Conservation (phyloP, 2,113 vertebrate species). For the Atherinomorus stipes region DNA sequence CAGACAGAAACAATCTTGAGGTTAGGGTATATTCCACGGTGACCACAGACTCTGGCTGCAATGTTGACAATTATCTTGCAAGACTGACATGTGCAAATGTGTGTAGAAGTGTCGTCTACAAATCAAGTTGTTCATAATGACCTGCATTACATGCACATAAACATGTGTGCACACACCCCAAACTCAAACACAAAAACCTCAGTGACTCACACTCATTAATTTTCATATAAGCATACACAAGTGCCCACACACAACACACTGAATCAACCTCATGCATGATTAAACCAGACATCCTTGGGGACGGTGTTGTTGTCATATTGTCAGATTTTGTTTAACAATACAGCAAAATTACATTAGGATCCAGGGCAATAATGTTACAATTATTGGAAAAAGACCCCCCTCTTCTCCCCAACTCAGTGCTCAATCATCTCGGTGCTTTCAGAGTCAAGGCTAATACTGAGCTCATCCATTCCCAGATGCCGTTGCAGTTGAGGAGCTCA, state of each 20-base stretch:
- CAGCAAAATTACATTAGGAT: slow-evolving; percentile 83
- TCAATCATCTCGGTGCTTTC: slow-evolving; percentile 81
- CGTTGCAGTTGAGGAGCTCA: slow-evolving; percentile 83
- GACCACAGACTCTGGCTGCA: slow-evolving; percentile 65
- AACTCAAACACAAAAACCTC: slow-evolving; percentile 46
- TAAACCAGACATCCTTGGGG: slow-evolving; percentile 73
- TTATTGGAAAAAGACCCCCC: slow-evolving; percentile 73
- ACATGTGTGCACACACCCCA: slow-evolving; percentile 45
- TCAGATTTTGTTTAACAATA: slow-evolving; percentile 84
- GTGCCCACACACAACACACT: slow-evolving; percentile 47
- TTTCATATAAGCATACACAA: slow-evolving; percentile 54
- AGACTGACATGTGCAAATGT: slow-evolving; percentile 81
- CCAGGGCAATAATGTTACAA: slow-evolving; percentile 82
- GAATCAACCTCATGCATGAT: slow-evolving; percentile 78
- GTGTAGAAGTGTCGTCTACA: slow-evolving; percentile 59
- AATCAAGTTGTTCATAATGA: slow-evolving; percentile 80
- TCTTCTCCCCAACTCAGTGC: slow-evolving; percentile 53
- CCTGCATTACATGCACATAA: slow-evolving; percentile 67
- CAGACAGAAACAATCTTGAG: slow-evolving; percentile 69
- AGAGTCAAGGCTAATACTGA: slow-evolving; percentile 80
- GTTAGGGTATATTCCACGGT: slow-evolving; percentile 71
- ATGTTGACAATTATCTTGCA: slow-evolving; percentile 73
- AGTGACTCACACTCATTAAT: slow-evolving; percentile 48
- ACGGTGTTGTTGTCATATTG: slow-evolving; percentile 82
- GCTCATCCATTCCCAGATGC: slow-evolving; percentile 84